A percentile compares a stretch with the other conserved stretches of the same genome.
phyloP scores from a whole-genome alignment of 2,113 vertebrate genomes.

The Ammodramus savannarum region DNA sequence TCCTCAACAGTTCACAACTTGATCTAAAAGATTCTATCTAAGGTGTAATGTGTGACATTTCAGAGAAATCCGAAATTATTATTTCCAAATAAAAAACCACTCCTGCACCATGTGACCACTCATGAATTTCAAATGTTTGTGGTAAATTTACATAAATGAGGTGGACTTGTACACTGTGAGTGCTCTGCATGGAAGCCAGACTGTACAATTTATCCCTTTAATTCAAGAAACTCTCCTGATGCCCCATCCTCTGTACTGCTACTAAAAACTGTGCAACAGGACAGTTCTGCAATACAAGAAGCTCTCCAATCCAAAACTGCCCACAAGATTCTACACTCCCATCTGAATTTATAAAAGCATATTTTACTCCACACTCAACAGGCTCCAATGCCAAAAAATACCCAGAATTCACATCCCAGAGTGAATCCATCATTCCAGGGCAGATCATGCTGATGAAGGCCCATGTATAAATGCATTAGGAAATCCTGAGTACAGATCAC shows the following conservation, averaged over 20 bases:
- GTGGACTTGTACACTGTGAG: neutral
- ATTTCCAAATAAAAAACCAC: neutral
- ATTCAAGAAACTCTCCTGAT: neutral
- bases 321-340: neutral
- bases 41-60: neutral
- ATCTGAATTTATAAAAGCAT: neutral
- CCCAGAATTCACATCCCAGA: neutral
- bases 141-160: neutral
- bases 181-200: neutral
- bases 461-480: neutral
- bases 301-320: neutral
- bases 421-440: neutral
- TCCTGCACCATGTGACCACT: neutral
- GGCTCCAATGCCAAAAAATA: neutral
- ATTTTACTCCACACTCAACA: neutral
- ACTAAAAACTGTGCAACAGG: neutral
- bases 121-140: neutral
- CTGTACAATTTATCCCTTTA: neutral
- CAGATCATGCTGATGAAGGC: fast-evolving
- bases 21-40: neutral
- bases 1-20: neutral
- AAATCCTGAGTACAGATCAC: neutral
- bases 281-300: neutral
- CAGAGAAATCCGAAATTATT: neutral
- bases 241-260: neutral